phyloP scores from a whole-genome alignment of 2,888 invertebrate genomes.

The Therioaphis trifolii region DNA sequence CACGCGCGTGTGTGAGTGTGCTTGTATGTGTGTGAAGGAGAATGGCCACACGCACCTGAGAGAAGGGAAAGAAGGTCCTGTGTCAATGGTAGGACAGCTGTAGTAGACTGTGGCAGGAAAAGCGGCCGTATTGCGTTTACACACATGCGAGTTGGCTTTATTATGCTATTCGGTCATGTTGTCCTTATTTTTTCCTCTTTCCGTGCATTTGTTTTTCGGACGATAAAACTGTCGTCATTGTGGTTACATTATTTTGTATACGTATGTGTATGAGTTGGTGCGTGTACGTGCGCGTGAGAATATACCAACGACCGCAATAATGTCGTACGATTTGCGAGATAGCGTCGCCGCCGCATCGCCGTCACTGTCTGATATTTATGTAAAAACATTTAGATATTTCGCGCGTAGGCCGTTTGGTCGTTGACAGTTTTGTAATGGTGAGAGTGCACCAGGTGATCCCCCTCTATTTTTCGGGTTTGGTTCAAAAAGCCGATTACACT shows the following conservation, averaged over 20 bases:
- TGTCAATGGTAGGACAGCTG: too few relatives aligned
- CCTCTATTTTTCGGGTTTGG: neutral
- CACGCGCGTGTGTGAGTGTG: too few relatives aligned
- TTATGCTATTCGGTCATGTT: conserved; percentile 17
- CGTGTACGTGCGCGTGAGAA: neutral
- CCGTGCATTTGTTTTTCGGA: neutral
- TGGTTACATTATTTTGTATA: neutral
- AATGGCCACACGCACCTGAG: too few relatives aligned
- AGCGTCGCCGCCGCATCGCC: neutral
- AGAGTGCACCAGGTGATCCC: neutral
- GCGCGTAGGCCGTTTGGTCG: neutral
- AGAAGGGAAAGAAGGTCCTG: too few relatives aligned
- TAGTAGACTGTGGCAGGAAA: too few relatives aligned
- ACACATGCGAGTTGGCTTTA: conserved; percentile 6
- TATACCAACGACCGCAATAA: neutral
- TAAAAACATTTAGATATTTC: conserved; percentile 39
- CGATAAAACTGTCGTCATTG: conserved; percentile 35
- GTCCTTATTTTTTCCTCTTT: neutral
- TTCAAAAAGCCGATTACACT: neutral
- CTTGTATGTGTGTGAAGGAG: too few relatives aligned
- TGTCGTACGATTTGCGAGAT: conserved; percentile 29
- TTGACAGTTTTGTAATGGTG: neutral
- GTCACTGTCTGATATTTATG: conserved; percentile 21
- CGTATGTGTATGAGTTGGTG: too few relatives aligned
- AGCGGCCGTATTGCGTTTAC: neutral